Evolutionary conservation across 1,140 invertebrate species (phyloP).

Genomic region (Choristoneura fumiferana): DNA sequence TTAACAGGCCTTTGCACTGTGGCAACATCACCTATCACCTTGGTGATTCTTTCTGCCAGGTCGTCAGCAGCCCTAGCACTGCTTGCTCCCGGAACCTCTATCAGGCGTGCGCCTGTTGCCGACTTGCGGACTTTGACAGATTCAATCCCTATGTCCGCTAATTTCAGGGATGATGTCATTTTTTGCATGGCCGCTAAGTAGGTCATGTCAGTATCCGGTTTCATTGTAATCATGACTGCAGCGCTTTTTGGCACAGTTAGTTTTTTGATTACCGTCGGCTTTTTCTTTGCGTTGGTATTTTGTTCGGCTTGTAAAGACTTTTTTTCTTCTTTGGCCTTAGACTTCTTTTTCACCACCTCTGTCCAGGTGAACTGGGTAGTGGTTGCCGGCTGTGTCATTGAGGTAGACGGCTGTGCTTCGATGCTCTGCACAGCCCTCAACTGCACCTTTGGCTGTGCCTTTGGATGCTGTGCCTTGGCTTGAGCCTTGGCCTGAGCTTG

Average conservation of each 20-base stretch:
- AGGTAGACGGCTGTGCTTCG: no score
- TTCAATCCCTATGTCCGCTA: background rate
- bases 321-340: no score
- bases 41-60: background rate
- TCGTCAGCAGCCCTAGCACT: background rate
- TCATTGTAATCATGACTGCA: background rate
- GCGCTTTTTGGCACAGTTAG: background rate
- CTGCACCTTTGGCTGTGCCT: no score
- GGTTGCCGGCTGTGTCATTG: no score
- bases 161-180: background rate
- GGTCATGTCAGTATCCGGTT: background rate
- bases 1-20: background rate
- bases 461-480: no score
- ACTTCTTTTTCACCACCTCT: no score
- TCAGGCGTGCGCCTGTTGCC: background rate
- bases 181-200: background rate
- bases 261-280: no score
- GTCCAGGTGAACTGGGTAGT: no score
- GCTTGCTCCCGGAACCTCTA: background rate
- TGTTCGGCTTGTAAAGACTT: no score
- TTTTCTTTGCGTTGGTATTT: no score
- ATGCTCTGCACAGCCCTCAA: no score
- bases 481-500: no score
- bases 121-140: background rate
- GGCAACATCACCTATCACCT: background rate